Percentiles rank a stretch among this genome's conserved stretches.
These are phyloP conservation scores for Penaeus indicus DNA, from an alignment of 1,140 invertebrate species.

Conservation along the genomic window DNA sequence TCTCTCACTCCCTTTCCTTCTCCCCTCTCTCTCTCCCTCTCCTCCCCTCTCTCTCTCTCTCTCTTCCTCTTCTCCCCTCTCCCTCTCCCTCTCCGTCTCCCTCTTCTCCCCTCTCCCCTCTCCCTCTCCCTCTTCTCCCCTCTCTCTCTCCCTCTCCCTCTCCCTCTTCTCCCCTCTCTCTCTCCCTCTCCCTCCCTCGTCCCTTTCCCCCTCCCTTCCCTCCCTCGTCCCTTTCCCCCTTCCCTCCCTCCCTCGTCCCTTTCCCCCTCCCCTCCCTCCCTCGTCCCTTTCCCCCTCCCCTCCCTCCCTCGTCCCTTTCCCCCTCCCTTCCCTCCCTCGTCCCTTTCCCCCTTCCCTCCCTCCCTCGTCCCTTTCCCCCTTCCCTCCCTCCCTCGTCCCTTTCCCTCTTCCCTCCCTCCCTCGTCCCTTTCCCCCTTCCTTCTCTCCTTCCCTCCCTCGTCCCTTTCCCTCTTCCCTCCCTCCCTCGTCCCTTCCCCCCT, in stretches of 20 bases:
- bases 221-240: not conserved
- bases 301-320: not conserved
- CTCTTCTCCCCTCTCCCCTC: not conserved
- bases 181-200: not conserved
- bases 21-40: constrained; percentile 7
- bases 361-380: not conserved
- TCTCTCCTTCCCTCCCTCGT: too few relatives aligned
- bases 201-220: not conserved
- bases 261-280: not conserved
- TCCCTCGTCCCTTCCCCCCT: not conserved
- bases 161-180: too few relatives aligned
- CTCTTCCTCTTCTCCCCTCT: not conserved
- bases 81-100: not conserved
- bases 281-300: not conserved
- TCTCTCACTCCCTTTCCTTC: not conserved
- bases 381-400: not conserved
- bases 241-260: not conserved
- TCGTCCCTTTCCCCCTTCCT: too few relatives aligned
- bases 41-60: constrained; percentile 1
- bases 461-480: not conserved
- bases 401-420: not conserved
- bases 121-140: too few relatives aligned
- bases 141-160: constrained; percentile 12
- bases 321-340: too few relatives aligned
- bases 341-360: not conserved